phyloP scores from a whole-genome alignment of 1,140 invertebrate genomes.

The Ganaspis sp. region DNA sequence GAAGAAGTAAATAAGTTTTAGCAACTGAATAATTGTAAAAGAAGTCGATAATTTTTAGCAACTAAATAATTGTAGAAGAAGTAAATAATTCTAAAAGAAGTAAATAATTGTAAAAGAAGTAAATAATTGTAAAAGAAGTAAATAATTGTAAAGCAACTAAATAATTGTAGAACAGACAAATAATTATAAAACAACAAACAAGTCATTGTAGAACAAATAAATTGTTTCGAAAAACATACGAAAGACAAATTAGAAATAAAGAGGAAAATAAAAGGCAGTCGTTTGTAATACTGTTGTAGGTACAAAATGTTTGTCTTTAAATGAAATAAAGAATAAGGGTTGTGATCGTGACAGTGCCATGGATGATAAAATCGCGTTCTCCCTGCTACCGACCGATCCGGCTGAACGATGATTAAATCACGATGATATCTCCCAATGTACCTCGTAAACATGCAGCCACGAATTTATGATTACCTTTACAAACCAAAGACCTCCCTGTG shows the following conservation, averaged over 20 bases:
- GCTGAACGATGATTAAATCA: constrained; percentile 50
- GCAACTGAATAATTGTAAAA: too few species aligned
- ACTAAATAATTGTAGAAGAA: too few species aligned
- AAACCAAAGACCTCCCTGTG: constrained; percentile 21
- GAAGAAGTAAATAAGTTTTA: too few species aligned
- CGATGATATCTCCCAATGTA: constrained; percentile 48
- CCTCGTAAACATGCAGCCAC: constrained; percentile 42
- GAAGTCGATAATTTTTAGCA: too few species aligned
- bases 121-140: too few species aligned
- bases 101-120: too few species aligned
- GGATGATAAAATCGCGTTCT: constrained; percentile 23
- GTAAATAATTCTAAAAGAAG: too few species aligned
- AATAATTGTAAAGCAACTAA: too few species aligned
- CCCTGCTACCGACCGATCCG: constrained; percentile 23
- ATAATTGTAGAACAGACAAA: too few species aligned
- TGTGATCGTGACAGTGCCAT: neutral
- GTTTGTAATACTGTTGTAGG: constrained; percentile 4
- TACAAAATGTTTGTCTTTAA: constrained; percentile 27
- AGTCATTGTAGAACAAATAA: neutral
- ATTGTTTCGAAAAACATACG: neutral
- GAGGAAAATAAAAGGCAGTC: neutral
- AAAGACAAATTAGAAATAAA: neutral
- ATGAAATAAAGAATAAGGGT: constrained; percentile 14
- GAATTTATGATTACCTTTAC: constrained; percentile 48
- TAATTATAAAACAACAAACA: too few species aligned